These are phyloP conservation scores for Subacronicta megacephala DNA, from an alignment of 2,888 invertebrate species.

Conservation along the genomic window DNA sequence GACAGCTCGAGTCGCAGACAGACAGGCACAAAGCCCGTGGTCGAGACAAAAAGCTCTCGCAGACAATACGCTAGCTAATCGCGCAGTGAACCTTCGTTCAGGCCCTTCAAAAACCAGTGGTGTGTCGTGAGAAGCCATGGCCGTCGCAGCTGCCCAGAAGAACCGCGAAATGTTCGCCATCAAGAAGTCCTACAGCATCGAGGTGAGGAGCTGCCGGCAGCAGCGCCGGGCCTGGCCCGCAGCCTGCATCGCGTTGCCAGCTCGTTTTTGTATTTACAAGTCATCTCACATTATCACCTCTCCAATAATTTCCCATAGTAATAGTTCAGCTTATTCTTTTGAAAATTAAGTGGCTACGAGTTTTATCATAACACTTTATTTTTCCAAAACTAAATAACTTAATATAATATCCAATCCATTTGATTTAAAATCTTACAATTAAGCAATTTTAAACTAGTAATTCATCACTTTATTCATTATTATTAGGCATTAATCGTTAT, in stretches of 20 bases:
- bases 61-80: slow-evolving; percentile 88
- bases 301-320: slow-evolving; percentile 2
- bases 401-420: slow-evolving; percentile 8
- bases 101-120: slow-evolving; percentile 85
- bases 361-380: slow-evolving; percentile 9
- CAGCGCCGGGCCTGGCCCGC: slow-evolving; percentile 43
- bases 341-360: slow-evolving; percentile 22
- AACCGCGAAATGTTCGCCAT: slow-evolving; percentile 99
- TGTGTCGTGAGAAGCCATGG: slow-evolving; percentile 91
- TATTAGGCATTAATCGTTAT: slow-evolving; percentile 19
- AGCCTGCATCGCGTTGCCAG: slow-evolving; percentile 53
- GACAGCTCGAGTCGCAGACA: slow-evolving; percentile 89
- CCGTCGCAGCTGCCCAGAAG: slow-evolving; percentile 97
- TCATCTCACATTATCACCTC: slow-evolving; percentile 11
- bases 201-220: slow-evolving; percentile 92
- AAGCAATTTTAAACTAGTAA: slow-evolving; percentile 18
- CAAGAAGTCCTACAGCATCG: slow-evolving; percentile 99
- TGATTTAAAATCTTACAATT: slow-evolving; percentile 22
- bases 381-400: slow-evolving; percentile 12
- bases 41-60: slow-evolving; percentile 89
- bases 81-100: slow-evolving; percentile 88
- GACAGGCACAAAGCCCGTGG: slow-evolving; percentile 90
- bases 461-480: slow-evolving; percentile 25
- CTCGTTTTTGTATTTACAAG: slow-evolving; percentile 49
- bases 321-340: slow-evolving; percentile 16